These are phyloP conservation scores for Chionis minor DNA, from an alignment of 2,113 vertebrate species.

Conservation along the genomic window DNA sequence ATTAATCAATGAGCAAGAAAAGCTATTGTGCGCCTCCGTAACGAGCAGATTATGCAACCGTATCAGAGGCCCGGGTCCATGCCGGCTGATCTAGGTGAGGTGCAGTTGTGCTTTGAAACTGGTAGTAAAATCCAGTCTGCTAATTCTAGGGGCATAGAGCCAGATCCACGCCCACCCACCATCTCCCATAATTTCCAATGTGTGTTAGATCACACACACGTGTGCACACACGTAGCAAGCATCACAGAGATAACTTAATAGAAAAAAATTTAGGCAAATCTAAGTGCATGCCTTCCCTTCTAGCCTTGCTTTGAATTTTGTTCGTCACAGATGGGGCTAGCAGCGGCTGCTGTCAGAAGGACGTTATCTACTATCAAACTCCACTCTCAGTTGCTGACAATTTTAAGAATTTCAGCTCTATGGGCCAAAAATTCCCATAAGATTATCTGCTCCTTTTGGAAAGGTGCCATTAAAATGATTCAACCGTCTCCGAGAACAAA, in stretches of 20 bases:
- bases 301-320: background rate
- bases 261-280: background rate
- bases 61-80: background rate
- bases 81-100: background rate
- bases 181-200: background rate
- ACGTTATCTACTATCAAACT: background rate
- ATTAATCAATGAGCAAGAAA: background rate
- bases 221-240: background rate
- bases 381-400: background rate
- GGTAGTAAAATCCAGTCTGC: background rate
- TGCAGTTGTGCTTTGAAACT: background rate
- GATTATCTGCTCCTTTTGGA: background rate
- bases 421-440: background rate
- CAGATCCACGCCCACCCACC: background rate
- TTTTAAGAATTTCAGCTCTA: background rate
- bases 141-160: background rate
- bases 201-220: background rate
- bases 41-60: background rate
- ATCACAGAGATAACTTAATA: background rate
- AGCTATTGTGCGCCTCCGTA: background rate
- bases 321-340: background rate
- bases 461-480: background rate
- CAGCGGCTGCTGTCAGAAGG: background rate
- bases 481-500: background rate
- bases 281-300: background rate